Percentiles rank a stretch among this genome's conserved stretches.
These are phyloP conservation scores for Dinocampus coccinellae DNA, from an alignment of 2,888 invertebrate genomes.

Conservation along the genomic window DNA sequence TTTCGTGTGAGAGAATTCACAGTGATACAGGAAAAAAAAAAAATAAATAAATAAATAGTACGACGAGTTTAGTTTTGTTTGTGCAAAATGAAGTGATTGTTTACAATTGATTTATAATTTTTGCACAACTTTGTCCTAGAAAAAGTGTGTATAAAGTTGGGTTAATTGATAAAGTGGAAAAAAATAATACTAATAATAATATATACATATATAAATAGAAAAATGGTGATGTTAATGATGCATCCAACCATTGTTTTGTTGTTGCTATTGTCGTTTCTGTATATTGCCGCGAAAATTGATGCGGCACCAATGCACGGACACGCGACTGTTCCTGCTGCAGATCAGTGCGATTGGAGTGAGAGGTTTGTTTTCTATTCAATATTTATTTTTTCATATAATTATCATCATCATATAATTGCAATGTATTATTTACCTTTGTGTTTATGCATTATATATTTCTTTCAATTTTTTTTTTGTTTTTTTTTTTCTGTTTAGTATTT, in stretches of 20 bases:
- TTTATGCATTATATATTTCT: too few species aligned
- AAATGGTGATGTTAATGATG: conserved; percentile 43
- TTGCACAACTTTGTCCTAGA: background rate
- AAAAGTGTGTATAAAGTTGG: background rate
- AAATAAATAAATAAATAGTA: background rate
- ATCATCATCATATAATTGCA: background rate
- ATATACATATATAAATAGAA: too few species aligned
- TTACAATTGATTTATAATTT: background rate
- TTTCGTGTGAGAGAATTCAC: background rate
- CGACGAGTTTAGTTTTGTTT: background rate
- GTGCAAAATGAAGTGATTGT: conserved; percentile 29
- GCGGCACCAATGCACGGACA: conserved; percentile 52
- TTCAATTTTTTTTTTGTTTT: conserved; percentile 1
- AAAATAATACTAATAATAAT: too few species aligned
- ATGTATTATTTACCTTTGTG: background rate
- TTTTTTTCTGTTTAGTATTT: too few species aligned
- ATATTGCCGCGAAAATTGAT: conserved; percentile 37
- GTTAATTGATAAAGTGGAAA: conserved; percentile 39
- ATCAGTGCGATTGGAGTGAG: conserved; percentile 68
- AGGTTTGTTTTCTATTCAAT: conserved; percentile 57
- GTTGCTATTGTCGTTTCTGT: conserved; percentile 34
- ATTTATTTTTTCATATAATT: background rate
- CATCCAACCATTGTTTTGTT: conserved; percentile 44
- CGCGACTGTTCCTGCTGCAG: conserved; percentile 55
- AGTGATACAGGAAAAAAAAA: background rate